phyloP scores from a whole-genome alignment of 2,888 invertebrate genomes.

The Drosophila barbarae region DNA sequence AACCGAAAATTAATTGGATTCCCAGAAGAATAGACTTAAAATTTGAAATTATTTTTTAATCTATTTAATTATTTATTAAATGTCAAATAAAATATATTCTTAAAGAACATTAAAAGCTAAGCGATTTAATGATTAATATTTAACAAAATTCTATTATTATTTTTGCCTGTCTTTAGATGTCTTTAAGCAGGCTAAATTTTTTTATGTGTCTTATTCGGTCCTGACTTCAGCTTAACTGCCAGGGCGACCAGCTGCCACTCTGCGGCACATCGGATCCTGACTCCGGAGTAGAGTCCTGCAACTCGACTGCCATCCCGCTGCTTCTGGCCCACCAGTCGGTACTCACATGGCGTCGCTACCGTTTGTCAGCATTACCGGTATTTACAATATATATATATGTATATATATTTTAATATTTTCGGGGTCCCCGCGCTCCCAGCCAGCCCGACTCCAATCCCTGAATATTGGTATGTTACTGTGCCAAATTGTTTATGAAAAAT shows the following conservation, averaged over 20 bases:
- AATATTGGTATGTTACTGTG: slow-evolving; percentile 64
- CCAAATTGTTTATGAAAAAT: slow-evolving; percentile 76
- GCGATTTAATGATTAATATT: no score
- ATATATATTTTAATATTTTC: slow-evolving; percentile 73
- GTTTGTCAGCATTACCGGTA: slow-evolving; percentile 69
- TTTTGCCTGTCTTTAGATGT: no score
- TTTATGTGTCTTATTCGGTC: slow-evolving; percentile 5
- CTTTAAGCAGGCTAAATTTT: background rate
- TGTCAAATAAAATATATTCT: no score
- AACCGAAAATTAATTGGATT: no score
- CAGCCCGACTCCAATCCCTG: slow-evolving; percentile 19
- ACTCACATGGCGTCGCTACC: slow-evolving; percentile 42
- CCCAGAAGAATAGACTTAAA: no score
- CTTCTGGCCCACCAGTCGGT: slow-evolving; percentile 55
- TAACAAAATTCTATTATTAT: no score
- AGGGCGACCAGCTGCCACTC: slow-evolving; percentile 47
- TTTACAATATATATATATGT: slow-evolving; percentile 51
- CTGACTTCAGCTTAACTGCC: slow-evolving; percentile 65
- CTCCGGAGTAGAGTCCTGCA: slow-evolving; percentile 24
- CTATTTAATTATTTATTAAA: no score
- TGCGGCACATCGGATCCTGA: slow-evolving; percentile 48
- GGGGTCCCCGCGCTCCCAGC: slow-evolving; percentile 38
- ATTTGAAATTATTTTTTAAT: no score
- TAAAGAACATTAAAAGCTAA: no score
- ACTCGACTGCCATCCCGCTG: slow-evolving; percentile 46